Base-by-base conservation (phyloP, 2,113 vertebrate genomes). In the Notechis scutatus region DNA sequence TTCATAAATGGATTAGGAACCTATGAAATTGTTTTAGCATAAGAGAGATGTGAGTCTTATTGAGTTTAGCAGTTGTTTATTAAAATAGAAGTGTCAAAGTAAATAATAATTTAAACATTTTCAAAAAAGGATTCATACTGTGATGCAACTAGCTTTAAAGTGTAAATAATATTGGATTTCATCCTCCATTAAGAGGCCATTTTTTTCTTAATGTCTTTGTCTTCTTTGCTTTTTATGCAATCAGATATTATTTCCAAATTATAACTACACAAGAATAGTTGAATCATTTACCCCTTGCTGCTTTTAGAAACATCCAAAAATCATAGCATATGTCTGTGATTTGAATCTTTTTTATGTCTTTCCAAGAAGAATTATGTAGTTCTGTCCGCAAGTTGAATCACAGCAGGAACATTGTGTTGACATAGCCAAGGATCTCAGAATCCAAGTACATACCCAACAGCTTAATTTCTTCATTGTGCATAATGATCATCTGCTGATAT, bases 271-370 rank as follows among this genome's bases (percentile, higher is more conserved):
- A 26, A 87, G 92, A 96, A 92, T 93, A 96, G 92, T 93, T 95
- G 94, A 96, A 89, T 23, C 95, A 69, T 92, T 93, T 94, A 94
- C 2, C 87, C 92, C 54, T 91, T 92, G 26, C 47, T 93, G 89
- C 23, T 92, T 95, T 95, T 94, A 88, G 89, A 96, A 96, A 96
- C 94, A 91, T 59, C 93, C 0, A 0, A 29, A 92, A 94, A 94
- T 55, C 91, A 85, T 85, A 95, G 92, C 95, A 97, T 95, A 96
- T 95, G 96, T 95, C 90, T 94, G 94, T 92, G 91, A 93, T 96
- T 95, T 95, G 61, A 94, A 92, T 39, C 56, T 94, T 95, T 95
- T 95, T 95, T 95, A 92, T 93, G 24, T 91, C 88, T 95, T 94
- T 93, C 55, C 24, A 87, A 50, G 52, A 23, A 94, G 26, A 96